A percentile compares a stretch with the other conserved stretches of the same genome.
Evolutionary conservation across 2,888 invertebrate species (phyloP).

Genomic region (Epinotia ramella): DNA sequence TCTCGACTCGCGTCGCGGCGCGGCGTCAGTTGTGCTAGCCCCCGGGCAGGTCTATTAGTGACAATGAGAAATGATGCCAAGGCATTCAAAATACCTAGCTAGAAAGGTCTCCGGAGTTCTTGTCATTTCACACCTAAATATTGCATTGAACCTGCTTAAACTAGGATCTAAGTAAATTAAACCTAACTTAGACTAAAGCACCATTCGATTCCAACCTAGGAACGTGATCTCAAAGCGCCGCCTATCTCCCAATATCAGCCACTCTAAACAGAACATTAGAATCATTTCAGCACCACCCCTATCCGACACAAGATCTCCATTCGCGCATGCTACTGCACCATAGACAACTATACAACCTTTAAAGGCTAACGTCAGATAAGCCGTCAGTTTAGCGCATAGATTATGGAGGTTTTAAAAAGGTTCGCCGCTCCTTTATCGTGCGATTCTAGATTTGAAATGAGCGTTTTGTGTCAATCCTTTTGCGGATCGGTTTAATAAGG

Average conservation of each 20-base stretch:
- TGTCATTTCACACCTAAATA: neutral
- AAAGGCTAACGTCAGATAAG: slow-evolving; percentile 67
- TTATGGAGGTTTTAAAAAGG: slow-evolving; percentile 59
- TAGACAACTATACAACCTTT: slow-evolving; percentile 56
- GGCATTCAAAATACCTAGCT: no score
- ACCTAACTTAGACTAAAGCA: neutral
- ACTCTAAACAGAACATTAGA: slow-evolving; percentile 56
- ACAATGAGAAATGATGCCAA: no score
- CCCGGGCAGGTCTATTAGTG: no score
- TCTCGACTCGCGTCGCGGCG: no score
- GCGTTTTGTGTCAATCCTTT: slow-evolving; percentile 43
- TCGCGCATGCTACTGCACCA: slow-evolving; percentile 55
- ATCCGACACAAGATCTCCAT: slow-evolving; percentile 60
- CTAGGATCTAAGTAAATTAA: neutral
- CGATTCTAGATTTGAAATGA: slow-evolving; percentile 42
- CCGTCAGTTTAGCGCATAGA: slow-evolving; percentile 54
- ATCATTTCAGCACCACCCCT: slow-evolving; percentile 48
- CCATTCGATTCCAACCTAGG: neutral
- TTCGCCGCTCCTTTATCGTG: slow-evolving; percentile 42
- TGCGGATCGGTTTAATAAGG: slow-evolving; percentile 39
- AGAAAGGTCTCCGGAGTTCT: neutral
- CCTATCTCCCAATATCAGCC: slow-evolving; percentile 61
- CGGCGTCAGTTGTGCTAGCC: no score
- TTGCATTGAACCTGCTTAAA: neutral
- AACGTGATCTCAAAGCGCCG: slow-evolving; percentile 46